Evolutionary conservation across 2,113 vertebrate species (phyloP).

Genomic region (Corvus hawaiiensis): DNA sequence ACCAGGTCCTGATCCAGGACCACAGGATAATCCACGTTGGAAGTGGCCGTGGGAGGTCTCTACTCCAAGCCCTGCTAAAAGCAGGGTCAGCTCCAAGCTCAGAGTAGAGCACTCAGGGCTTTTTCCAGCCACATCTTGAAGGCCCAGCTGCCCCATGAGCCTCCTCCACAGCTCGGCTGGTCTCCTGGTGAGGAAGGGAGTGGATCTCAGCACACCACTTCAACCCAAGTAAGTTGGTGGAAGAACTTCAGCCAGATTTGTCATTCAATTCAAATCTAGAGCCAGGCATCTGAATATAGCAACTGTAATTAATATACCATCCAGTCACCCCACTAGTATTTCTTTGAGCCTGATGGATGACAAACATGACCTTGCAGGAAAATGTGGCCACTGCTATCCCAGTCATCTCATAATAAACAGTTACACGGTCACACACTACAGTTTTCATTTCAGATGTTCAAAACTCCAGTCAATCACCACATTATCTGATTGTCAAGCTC

Average conservation of each 20-base stretch:
- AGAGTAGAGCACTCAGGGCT: background rate
- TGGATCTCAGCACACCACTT: background rate
- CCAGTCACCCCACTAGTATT: background rate
- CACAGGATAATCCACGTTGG: background rate
- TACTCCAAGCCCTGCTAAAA: background rate
- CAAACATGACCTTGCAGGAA: background rate
- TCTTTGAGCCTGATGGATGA: background rate
- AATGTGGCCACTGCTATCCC: background rate
- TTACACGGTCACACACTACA: rapidly evolving
- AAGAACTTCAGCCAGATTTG: background rate
- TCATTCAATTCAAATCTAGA: background rate
- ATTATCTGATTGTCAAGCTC: background rate
- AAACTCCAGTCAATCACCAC: background rate
- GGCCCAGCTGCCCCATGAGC: background rate
- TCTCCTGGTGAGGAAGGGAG: rapidly evolving
- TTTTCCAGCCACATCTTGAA: background rate
- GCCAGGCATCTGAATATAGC: background rate
- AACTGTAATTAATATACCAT: background rate
- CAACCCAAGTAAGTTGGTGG: background rate
- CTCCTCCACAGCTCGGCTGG: background rate
- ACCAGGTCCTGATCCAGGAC: background rate
- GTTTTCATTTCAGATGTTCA: background rate
- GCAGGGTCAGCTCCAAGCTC: background rate
- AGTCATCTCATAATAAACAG: background rate
- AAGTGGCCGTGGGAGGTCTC: background rate